Percentiles rank a stretch among this genome's conserved stretches.
Evolutionary conservation across 2,113 vertebrate genomes (phyloP).

Genomic region (Cnemophilus loriae): DNA sequence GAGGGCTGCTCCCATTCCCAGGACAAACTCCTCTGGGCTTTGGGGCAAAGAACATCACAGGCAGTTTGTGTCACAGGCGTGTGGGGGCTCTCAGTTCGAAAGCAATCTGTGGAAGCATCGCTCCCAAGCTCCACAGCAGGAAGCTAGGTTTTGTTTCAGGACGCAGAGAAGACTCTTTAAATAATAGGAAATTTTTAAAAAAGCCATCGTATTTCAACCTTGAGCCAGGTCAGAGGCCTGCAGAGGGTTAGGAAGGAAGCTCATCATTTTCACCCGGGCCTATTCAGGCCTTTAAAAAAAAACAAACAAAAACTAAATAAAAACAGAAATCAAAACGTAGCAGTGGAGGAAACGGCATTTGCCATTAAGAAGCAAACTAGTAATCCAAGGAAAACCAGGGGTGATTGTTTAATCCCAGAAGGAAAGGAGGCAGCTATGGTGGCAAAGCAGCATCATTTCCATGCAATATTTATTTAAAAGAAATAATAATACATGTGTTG

Average conservation of each 20-base stretch:
- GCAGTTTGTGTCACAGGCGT: neutral
- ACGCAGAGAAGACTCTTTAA: neutral
- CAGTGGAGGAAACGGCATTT: neutral
- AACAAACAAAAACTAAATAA: neutral
- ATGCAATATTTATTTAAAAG: slow-evolving; percentile 61
- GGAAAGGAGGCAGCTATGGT: slow-evolving; percentile 8
- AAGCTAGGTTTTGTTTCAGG: neutral
- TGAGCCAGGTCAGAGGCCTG: neutral
- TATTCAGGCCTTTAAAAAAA: neutral
- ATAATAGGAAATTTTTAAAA: neutral
- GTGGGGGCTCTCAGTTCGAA: neutral
- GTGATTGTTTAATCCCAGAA: neutral
- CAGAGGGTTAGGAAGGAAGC: neutral
- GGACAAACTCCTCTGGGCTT: neutral
- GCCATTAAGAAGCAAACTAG: neutral
- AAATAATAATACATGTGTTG: slow-evolving; percentile 48
- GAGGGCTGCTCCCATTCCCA: neutral
- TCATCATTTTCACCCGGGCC: neutral
- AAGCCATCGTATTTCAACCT: neutral
- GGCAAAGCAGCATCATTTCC: slow-evolving; percentile 29
- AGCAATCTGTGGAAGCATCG: neutral
- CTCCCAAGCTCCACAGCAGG: neutral
- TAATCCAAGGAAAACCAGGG: neutral
- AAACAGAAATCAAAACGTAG: neutral
- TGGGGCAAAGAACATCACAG: rapidly evolving